Evolutionary conservation across 2,113 vertebrate species (phyloP), one percentile per base, ranked within the genome.

Genomic region (Bubo bubo): DNA sequence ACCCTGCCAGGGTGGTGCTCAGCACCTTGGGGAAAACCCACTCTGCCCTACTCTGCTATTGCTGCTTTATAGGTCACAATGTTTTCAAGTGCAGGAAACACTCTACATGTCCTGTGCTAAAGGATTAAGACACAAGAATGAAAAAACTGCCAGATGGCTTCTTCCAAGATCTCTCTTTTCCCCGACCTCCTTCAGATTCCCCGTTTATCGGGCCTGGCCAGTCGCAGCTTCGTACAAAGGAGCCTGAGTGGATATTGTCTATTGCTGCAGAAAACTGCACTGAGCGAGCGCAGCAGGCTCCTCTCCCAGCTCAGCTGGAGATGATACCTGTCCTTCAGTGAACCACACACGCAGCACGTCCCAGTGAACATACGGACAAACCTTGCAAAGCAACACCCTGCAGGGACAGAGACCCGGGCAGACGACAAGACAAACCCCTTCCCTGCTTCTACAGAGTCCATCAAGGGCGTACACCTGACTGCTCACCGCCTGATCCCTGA

Each of bases 11-110:
- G 77, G 72, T 7, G 9, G 86, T 34, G 86, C 92, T 71, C 83
- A 91, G 95, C 88, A 90, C 91, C 89, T 81, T 30, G 45, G n/a
- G 83, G 77, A 82, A 82, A 64, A 89, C 23, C 58, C 88, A 77
- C 85, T 95, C 63, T 74, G 80, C 70, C 86, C 70, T 84, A 28
- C 75, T 53, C 79, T 9, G 5, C 88, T 93, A 80, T 67, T 95
- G 92, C 91, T 95, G 88, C 84, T 87, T 66, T 45, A 90, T 16
- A 64, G 73, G 72, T 92, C 86, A 41, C 66, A 66, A 66, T 0
- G 5, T 45, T 79, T 89, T 67, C 79, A 58, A 87, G 63, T 22
- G 66, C 73, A 77, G 88, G 58, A 72, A 91, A 79, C 71, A 47
- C 55, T 50, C 59, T 0, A 0, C 0, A 1, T 55, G 41, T 81